Conservation (phyloP, 2,797 vertebrate species). For the Sciurus carolinensis region DNA sequence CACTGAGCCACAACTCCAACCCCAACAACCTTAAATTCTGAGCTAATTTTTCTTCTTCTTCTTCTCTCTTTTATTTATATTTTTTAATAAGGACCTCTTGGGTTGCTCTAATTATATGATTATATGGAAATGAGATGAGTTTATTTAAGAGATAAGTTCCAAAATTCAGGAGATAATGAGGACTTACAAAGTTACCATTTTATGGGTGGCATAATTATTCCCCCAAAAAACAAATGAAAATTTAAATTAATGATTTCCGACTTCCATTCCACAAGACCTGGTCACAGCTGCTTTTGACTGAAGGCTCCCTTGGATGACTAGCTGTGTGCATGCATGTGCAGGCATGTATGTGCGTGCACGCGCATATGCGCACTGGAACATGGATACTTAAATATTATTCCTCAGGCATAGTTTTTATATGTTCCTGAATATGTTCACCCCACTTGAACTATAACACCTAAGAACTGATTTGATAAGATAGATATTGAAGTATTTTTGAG, state of each 20-base stretch:
- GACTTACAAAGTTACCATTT: constrained; percentile 78
- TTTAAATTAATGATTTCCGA: constrained; percentile 81
- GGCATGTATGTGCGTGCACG: not conserved
- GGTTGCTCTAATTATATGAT: constrained; percentile 79
- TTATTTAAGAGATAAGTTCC: constrained; percentile 80
- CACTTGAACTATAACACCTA: constrained; percentile 34
- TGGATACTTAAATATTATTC: constrained; percentile 1
- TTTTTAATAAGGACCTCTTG: constrained; percentile 3
- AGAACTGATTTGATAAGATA: constrained; percentile 23
- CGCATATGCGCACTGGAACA: not conserved
- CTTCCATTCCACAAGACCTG: constrained; percentile 75
- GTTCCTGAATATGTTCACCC: constrained; percentile 26
- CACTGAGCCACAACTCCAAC: no score
- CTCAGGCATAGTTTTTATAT: not conserved
- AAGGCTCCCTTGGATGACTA: constrained; percentile 65
- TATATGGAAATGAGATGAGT: constrained; percentile 79
- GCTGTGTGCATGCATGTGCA: not conserved
- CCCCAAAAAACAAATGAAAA: constrained; percentile 71
- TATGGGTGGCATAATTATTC: constrained; percentile 76
- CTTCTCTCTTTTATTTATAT: not conserved
- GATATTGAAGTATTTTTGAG: constrained; percentile 42
- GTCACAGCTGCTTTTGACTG: constrained; percentile 76
- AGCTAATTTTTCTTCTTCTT: no score
- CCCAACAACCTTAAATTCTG: no score
- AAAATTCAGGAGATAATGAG: constrained; percentile 77